Conservation (phyloP, 92 coral and sea anemone genomes). For the Phenganax marumi region DNA sequence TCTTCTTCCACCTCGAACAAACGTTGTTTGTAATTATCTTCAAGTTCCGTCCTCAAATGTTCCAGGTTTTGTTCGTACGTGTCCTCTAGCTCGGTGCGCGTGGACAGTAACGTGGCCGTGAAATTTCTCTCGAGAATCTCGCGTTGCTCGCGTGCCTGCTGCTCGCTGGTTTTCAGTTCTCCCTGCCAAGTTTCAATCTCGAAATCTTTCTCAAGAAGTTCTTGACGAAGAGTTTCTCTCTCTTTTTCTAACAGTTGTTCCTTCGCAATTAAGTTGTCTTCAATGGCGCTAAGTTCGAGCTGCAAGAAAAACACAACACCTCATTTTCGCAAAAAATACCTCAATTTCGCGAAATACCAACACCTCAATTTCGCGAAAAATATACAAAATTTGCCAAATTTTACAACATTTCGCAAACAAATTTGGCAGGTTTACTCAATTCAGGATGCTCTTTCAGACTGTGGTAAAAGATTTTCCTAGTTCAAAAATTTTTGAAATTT, state of each 20-base stretch:
- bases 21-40: conserved; percentile 64
- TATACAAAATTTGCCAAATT: neutral
- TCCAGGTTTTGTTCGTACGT: conserved; percentile 71
- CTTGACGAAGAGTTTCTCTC: conserved; percentile 74
- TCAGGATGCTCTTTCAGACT: no score
- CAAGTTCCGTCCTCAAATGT: conserved; percentile 79
- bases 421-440: no score
- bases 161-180: conserved; percentile 79
- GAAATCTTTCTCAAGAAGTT: conserved; percentile 79
- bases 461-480: no score
- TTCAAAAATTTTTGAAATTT: no score
- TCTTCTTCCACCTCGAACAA: conserved; percentile 64
- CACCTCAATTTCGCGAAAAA: neutral
- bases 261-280: conserved; percentile 72
- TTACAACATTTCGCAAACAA: no score
- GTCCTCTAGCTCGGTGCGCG: conserved; percentile 65
- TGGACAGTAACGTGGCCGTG: conserved; percentile 56
- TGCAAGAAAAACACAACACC: conserved; percentile 29
- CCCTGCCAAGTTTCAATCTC: conserved; percentile 92
- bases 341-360: neutral
- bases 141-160: conserved; percentile 63
- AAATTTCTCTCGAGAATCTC: conserved; percentile 63
- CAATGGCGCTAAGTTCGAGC: conserved; percentile 82
- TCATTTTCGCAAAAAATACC: neutral
- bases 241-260: conserved; percentile 75